phyloP scores from a whole-genome alignment of 2,797 vertebrate species.

The Chaunax sp. region DNA sequence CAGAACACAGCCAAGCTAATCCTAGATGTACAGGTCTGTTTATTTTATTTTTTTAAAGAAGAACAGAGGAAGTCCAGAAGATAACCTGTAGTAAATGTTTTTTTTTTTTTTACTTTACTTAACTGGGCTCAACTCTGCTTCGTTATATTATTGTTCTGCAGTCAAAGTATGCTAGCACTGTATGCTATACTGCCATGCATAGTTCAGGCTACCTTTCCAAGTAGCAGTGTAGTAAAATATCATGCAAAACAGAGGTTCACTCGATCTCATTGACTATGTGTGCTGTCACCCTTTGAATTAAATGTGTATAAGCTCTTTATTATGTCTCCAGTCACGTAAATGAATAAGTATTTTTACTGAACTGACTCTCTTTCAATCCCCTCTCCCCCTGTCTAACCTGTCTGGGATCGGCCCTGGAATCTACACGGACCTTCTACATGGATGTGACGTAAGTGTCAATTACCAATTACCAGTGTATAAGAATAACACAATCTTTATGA shows the following conservation, averaged over 20 bases:
- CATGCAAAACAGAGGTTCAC: no score
- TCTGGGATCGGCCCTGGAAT: slow-evolving; percentile 16
- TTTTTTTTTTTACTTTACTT: not conserved
- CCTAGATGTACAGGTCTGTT: no score
- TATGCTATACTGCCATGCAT: not conserved
- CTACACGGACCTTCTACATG: slow-evolving; percentile 23
- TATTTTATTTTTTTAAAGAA: no score
- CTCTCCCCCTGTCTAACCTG: slow-evolving; percentile 16
- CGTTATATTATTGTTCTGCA: not conserved
- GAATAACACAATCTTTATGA: not conserved
- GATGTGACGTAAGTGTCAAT: slow-evolving; percentile 66
- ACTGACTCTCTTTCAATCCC: slow-evolving; percentile 10
- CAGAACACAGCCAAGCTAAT: not conserved
- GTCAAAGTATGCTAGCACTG: not conserved
- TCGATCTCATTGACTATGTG: not conserved
- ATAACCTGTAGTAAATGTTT: not conserved
- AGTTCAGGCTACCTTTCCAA: no score
- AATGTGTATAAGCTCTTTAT: not conserved
- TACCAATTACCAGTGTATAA: not conserved
- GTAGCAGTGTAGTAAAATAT: no score
- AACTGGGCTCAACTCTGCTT: not conserved
- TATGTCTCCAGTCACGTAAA: not conserved
- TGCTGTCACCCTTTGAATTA: not conserved
- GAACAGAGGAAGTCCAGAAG: no score
- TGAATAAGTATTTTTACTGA: not conserved